Percentiles rank a stretch among this genome's conserved stretches.
Evolutionary conservation across 1,140 invertebrate genomes (phyloP).

Genomic region (Eumaeus atala): DNA sequence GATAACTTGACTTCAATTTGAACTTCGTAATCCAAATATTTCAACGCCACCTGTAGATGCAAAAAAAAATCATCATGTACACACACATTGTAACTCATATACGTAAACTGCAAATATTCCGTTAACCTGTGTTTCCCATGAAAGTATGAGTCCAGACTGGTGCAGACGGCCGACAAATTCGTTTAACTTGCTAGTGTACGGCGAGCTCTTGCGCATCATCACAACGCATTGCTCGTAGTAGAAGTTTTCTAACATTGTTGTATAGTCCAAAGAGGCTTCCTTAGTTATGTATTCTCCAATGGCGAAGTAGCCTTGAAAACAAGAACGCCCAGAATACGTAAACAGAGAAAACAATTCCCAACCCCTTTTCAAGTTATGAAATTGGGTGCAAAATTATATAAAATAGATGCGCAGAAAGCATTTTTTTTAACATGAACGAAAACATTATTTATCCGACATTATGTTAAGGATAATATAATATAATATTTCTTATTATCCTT

Average conservation of each 20-base stretch:
- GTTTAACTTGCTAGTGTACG: slow-evolving; percentile 57
- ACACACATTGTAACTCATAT: no score
- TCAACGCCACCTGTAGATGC: slow-evolving; percentile 60
- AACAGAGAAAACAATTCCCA: no score
- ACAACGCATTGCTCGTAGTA: slow-evolving; percentile 75
- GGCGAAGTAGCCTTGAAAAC: slow-evolving; percentile 68
- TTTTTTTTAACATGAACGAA: no score
- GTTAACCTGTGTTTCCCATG: slow-evolving; percentile 67
- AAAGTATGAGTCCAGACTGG: slow-evolving; percentile 55
- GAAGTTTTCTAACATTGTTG: slow-evolving; percentile 74
- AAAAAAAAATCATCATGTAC: no score
- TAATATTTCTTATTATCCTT: no score
- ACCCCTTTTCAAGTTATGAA: no score
- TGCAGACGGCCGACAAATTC: slow-evolving; percentile 60
- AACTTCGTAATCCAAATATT: slow-evolving; percentile 61
- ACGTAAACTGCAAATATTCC: neutral
- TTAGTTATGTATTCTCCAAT: slow-evolving; percentile 75
- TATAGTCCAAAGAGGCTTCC: slow-evolving; percentile 64
- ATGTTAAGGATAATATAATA: no score
- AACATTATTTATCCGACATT: no score
- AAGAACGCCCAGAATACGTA: no score
- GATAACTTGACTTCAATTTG: slow-evolving; percentile 67
- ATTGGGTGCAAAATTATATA: no score
- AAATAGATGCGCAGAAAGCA: no score
- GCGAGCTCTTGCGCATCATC: slow-evolving; percentile 75